Conservation (phyloP, 2,113 vertebrate species). For the Parus major region DNA sequence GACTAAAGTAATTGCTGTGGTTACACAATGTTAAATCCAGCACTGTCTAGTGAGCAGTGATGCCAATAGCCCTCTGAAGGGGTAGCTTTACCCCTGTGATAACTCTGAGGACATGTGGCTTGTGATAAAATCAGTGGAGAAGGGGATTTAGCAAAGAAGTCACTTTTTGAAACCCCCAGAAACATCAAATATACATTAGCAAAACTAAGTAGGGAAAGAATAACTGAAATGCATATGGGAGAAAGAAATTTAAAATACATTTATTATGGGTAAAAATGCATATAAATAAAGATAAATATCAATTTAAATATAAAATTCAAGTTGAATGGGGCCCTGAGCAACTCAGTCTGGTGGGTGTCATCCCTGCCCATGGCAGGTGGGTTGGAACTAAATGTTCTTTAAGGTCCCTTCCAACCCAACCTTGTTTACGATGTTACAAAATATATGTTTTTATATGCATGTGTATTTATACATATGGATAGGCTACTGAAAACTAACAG, state of each 20-base stretch:
- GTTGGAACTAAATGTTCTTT: not conserved
- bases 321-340: not conserved
- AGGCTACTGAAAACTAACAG: not conserved
- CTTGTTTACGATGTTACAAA: not conserved
- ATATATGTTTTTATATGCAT: not conserved
- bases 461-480: accelerated
- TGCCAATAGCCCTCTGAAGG: not conserved
- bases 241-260: not conserved
- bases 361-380: not conserved
- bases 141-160: not conserved
- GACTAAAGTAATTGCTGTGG: not conserved
- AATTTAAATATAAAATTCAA: not conserved
- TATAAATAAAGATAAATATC: not conserved
- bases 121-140: not conserved
- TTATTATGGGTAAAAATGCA: no score
- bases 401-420: not conserved
- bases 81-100: not conserved
- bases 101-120: not conserved
- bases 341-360: not conserved
- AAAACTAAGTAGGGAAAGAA: not conserved
- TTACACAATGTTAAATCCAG: not conserved
- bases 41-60: not conserved
- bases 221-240: not conserved
- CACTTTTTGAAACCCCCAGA: not conserved
- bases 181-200: accelerated